These are phyloP conservation scores for Platycnemis pennipes DNA, from an alignment of 2,888 invertebrate species.

Conservation along the genomic window DNA sequence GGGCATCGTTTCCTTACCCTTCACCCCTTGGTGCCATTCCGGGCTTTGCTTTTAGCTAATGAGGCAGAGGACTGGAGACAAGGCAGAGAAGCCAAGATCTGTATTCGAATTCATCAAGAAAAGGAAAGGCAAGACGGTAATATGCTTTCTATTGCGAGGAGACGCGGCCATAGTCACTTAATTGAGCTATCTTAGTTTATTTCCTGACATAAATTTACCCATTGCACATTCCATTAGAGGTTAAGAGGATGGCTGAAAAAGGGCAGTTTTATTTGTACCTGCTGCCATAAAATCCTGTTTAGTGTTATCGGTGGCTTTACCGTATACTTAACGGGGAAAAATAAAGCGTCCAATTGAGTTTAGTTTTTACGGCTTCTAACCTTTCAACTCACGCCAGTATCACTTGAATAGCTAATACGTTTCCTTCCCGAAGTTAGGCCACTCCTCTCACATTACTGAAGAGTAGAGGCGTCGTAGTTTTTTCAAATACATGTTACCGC, in stretches of 20 bases:
- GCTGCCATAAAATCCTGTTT: neutral
- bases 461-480: no score
- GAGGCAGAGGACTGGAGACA: conserved; percentile 47
- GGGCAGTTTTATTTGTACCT: neutral
- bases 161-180: neutral
- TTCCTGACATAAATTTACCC: neutral
- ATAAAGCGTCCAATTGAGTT: neutral
- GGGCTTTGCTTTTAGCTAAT: conserved; percentile 54
- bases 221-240: neutral
- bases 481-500: no score
- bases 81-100: neutral
- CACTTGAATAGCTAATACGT: neutral
- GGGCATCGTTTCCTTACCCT: conserved; percentile 47
- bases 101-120: conserved; percentile 4
- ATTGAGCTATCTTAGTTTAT: neutral
- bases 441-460: no score
- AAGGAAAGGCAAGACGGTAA: neutral
- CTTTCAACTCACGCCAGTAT: neutral
- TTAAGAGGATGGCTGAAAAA: neutral
- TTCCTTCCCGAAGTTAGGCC: no score
- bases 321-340: neutral
- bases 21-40: conserved; percentile 10
- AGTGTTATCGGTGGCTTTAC: neutral
- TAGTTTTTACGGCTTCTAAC: neutral
- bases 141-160: neutral